These are phyloP conservation scores for Timema podura DNA, from an alignment of 2,888 invertebrate genomes.

Conservation along the genomic window DNA sequence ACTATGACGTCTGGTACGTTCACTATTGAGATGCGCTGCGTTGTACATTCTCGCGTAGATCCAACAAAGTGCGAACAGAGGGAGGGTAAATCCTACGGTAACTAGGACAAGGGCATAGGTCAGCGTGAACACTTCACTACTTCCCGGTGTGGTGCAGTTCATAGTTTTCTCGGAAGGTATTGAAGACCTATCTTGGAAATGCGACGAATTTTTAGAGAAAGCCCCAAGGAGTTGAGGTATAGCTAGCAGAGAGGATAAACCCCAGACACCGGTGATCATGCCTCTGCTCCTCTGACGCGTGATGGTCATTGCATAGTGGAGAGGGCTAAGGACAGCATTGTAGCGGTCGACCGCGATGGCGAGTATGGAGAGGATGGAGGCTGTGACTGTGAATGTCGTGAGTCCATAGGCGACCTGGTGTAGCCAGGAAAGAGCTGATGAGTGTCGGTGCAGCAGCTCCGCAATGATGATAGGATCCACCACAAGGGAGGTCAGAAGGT, in stretches of 20 bases:
- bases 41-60: slow-evolving; percentile 49
- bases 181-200: background rate
- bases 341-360: slow-evolving; percentile 51
- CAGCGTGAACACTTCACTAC: slow-evolving; percentile 34
- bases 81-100: slow-evolving; percentile 47
- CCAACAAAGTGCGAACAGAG: slow-evolving; percentile 47
- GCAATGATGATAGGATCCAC: slow-evolving; percentile 46
- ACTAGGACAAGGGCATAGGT: slow-evolving; percentile 44
- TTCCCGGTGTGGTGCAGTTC: background rate
- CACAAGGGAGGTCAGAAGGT: slow-evolving; percentile 46
- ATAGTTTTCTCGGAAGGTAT: slow-evolving; percentile 6
- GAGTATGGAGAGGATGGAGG: slow-evolving; percentile 48
- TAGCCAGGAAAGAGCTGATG: slow-evolving; percentile 35
- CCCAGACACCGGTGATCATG: slow-evolving; percentile 46
- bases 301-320: slow-evolving; percentile 51
- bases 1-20: slow-evolving; percentile 48
- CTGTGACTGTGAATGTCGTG: slow-evolving; percentile 46
- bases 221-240: slow-evolving; percentile 33
- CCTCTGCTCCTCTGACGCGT: slow-evolving; percentile 45
- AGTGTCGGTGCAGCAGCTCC: slow-evolving; percentile 40
- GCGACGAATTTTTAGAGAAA: background rate
- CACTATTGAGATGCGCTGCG: slow-evolving; percentile 48
- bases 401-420: slow-evolving; percentile 42
- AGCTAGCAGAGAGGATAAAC: slow-evolving; percentile 43
- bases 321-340: slow-evolving; percentile 48